Conservation (phyloP, 2,888 invertebrate genomes). For the Leptinotarsa rubiginosa region DNA sequence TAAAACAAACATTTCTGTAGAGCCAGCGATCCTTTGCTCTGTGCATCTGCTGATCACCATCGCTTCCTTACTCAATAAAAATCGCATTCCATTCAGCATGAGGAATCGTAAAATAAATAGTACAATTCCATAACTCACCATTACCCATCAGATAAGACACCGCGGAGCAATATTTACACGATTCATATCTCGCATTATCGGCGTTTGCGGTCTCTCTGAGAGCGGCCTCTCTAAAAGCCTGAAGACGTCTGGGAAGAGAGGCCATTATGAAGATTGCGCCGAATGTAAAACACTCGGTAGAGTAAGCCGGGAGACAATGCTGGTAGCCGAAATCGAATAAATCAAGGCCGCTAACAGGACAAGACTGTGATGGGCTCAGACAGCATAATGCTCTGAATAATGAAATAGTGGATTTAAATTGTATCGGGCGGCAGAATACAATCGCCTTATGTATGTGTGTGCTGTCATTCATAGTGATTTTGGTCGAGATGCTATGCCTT, state of each 20-base stretch:
- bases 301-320: constrained; percentile 57
- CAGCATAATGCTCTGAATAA: constrained; percentile 65
- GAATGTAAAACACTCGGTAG: constrained; percentile 53
- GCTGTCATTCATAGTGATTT: constrained; percentile 59
- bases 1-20: too few species aligned
- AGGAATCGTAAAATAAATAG: constrained; percentile 18
- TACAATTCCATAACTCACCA: constrained; percentile 29
- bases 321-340: constrained; percentile 63
- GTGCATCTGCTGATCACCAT: neutral
- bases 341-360: constrained; percentile 65
- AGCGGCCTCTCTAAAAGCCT: constrained; percentile 41
- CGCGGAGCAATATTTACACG: constrained; percentile 30
- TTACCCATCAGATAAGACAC: constrained; percentile 29
- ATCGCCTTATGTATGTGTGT: constrained; percentile 52
- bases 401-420: constrained; percentile 65
- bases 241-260: constrained; percentile 47
- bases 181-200: constrained; percentile 38
- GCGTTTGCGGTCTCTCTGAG: constrained; percentile 27
- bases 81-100: constrained; percentile 8
- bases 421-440: constrained; percentile 58
- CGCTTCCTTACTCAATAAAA: constrained; percentile 12
- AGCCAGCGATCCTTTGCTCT: neutral
- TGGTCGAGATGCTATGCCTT: constrained; percentile 23
- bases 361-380: constrained; percentile 60
- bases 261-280: constrained; percentile 55